Conservation (phyloP, 1,140 invertebrate species). For the Meloidogyne chitwoodi region DNA sequence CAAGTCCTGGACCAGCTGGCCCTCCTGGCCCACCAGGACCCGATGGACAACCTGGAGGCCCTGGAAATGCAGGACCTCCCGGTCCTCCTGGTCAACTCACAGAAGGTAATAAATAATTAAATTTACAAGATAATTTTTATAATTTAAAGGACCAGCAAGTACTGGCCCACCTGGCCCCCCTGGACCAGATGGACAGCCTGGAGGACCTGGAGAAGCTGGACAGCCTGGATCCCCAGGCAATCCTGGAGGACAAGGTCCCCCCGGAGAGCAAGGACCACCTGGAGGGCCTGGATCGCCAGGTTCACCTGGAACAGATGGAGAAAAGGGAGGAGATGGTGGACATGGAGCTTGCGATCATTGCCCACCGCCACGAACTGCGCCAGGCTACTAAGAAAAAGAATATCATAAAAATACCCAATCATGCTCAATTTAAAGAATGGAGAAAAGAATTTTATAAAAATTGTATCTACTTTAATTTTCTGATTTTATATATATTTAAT, state of each 20-base stretch:
- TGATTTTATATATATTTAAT: neutral
- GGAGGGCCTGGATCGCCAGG: constrained; percentile 19
- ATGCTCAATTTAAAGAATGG: neutral
- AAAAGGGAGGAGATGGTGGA: constrained; percentile 10
- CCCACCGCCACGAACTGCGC: constrained; percentile 31
- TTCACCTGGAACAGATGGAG: constrained; percentile 2
- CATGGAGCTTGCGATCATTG: constrained; percentile 45
- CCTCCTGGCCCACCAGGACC: constrained; percentile 33
- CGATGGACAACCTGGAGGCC: constrained; percentile 28
- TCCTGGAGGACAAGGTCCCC: constrained; percentile 23
- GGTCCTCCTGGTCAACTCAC: constrained; percentile 31
- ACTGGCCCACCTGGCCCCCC: neutral
- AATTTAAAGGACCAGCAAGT: neutral
- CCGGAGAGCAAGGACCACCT: constrained; percentile 26
- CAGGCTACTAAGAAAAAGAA: constrained; percentile 23
- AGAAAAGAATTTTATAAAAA: neutral
- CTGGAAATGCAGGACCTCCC: constrained; percentile 25
- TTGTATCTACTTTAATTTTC: neutral
- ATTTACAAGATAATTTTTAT: neutral
- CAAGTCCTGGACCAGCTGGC: constrained; percentile 33
- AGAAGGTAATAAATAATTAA: constrained; percentile 8
- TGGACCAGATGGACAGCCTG: constrained; percentile 36
- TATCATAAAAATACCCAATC: neutral
- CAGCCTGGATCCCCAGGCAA: constrained; percentile 12
- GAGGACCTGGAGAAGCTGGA: constrained; percentile 30